A percentile compares a stretch with the other conserved stretches of the same genome.
These are phyloP conservation scores for Luffia ferchaultella DNA, from an alignment of 2,888 invertebrate species.

Conservation along the genomic window DNA sequence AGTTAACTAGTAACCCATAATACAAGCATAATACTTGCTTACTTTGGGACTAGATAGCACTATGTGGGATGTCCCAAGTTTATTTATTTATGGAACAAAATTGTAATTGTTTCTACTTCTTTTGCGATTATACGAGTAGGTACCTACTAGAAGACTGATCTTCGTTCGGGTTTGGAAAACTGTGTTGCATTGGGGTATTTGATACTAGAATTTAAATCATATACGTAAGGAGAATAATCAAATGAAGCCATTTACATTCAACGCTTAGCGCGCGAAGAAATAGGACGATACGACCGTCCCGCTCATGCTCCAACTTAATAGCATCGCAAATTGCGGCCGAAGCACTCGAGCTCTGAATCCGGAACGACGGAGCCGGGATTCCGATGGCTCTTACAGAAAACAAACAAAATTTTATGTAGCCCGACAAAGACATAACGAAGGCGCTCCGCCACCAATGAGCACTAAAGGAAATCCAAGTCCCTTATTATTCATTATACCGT, in stretches of 20 bases:
- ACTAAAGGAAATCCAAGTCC: not conserved
- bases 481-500: not conserved
- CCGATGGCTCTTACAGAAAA: not conserved
- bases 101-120: no score
- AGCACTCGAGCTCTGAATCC: slow-evolving; percentile 35
- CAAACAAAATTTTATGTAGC: not conserved
- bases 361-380: slow-evolving; percentile 22
- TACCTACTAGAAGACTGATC: no score
- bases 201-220: no score
- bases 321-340: slow-evolving; percentile 51
- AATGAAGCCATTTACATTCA: slow-evolving; percentile 63
- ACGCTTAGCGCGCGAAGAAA: slow-evolving; percentile 35
- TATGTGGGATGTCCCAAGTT: no score
- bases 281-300: slow-evolving; percentile 30
- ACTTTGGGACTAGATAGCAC: no score
- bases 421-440: not conserved
- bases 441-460: not conserved
- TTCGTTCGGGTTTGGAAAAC: no score
- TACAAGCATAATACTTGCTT: no score
- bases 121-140: no score
- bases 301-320: slow-evolving; percentile 45
- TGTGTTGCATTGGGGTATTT: no score
- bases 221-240: no score
- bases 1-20: no score
- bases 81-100: no score